phyloP scores from a whole-genome alignment of 2,113 vertebrate genomes.

The Pedetes capensis region DNA sequence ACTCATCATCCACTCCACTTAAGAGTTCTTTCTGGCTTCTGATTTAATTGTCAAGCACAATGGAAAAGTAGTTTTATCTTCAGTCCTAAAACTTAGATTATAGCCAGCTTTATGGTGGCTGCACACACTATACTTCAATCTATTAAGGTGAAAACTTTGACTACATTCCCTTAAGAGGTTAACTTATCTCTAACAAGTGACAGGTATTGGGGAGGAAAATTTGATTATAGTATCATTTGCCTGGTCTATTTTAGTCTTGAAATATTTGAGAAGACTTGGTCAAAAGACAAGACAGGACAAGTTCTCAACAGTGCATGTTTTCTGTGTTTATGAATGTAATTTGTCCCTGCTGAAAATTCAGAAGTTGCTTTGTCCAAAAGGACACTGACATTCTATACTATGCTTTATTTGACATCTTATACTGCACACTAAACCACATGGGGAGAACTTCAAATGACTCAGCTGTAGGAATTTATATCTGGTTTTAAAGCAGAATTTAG shows the following conservation, averaged over 20 bases:
- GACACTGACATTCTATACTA: constrained; percentile 69
- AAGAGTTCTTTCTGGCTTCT: neutral
- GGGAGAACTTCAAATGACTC: constrained; percentile 59
- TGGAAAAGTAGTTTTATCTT: neutral
- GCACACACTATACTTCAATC: neutral
- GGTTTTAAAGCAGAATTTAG: constrained; percentile 60
- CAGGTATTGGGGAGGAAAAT: constrained; percentile 41
- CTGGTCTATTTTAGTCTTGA: constrained; percentile 57
- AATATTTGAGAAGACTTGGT: constrained; percentile 66
- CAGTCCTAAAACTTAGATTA: neutral
- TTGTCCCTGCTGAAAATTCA: constrained; percentile 69
- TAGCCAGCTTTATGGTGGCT: no score
- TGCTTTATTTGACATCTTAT: constrained; percentile 72
- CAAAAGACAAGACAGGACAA: constrained; percentile 51
- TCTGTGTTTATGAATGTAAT: constrained; percentile 63
- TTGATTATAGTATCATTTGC: constrained; percentile 70
- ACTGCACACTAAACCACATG: constrained; percentile 33
- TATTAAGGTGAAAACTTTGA: neutral
- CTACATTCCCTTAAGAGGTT: neutral
- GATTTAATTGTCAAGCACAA: neutral
- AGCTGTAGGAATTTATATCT: constrained; percentile 70
- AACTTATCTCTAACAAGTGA: constrained; percentile 22
- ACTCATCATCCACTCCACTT: neutral
- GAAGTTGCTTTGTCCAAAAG: constrained; percentile 68
- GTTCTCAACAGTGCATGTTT: constrained; percentile 51